phyloP scores from a whole-genome alignment of 2,113 vertebrate species.

The Eurypyga helias region DNA sequence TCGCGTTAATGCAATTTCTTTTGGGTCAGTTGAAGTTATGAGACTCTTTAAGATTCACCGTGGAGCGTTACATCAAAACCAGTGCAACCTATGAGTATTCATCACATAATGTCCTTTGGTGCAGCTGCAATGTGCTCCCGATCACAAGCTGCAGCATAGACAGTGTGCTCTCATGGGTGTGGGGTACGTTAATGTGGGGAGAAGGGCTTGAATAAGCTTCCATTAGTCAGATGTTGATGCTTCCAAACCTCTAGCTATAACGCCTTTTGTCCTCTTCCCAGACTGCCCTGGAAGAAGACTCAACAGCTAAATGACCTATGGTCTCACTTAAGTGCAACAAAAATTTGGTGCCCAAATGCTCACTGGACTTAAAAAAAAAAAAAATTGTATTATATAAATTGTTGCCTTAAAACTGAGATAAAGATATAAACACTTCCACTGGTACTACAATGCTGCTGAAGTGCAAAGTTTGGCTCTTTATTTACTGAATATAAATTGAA shows the following conservation, averaged over 20 bases:
- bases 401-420: background rate
- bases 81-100: background rate
- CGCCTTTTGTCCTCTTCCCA: background rate
- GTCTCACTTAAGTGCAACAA: background rate
- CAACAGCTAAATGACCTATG: background rate
- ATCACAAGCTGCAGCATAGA: background rate
- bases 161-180: background rate
- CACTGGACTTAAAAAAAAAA: background rate
- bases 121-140: background rate
- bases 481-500: background rate
- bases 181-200: accelerated
- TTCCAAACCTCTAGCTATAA: background rate
- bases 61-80: background rate
- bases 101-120: background rate
- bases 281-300: background rate
- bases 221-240: background rate
- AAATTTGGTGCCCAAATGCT: background rate
- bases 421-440: background rate
- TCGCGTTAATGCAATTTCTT: background rate
- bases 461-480: background rate
- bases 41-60: background rate
- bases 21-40: background rate
- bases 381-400: background rate
- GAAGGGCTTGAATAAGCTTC: background rate
- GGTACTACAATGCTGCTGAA: background rate